Percentiles rank a stretch among this genome's conserved stretches.
Evolutionary conservation across 2,888 invertebrate genomes (phyloP).

Genomic region (Hyposoter dolosus): DNA sequence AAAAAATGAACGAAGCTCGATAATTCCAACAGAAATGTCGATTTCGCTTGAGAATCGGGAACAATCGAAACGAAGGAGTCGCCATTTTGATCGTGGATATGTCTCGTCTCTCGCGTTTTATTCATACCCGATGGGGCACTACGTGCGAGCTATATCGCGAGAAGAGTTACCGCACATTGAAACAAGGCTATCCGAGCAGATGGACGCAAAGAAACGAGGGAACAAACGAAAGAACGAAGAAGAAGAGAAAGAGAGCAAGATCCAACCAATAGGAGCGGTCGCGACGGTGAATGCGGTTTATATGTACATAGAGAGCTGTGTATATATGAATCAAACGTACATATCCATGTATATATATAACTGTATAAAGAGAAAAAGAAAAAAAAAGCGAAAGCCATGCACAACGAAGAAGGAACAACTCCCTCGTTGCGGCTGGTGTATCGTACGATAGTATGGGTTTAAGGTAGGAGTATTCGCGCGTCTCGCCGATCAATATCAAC

Average conservation of each 20-base stretch:
- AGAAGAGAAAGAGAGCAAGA: slow-evolving; percentile 43
- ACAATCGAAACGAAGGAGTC: slow-evolving; percentile 75
- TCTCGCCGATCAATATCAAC: slow-evolving; percentile 84
- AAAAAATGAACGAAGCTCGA: neutral
- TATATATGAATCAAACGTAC: neutral
- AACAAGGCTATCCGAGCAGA: slow-evolving; percentile 56
- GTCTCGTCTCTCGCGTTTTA: slow-evolving; percentile 23
- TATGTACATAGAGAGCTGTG: neutral
- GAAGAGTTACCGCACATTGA: slow-evolving; percentile 44
- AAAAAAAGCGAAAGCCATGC: slow-evolving; percentile 52
- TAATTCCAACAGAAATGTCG: slow-evolving; percentile 15
- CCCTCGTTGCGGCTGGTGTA: slow-evolving; percentile 56
- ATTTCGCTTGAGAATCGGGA: neutral
- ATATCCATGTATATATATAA: slow-evolving; percentile 9
- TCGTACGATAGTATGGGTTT: slow-evolving; percentile 50
- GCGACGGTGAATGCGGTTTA: slow-evolving; percentile 24
- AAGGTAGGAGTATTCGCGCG: slow-evolving; percentile 80
- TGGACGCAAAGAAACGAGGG: slow-evolving; percentile 48
- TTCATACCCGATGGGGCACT: neutral
- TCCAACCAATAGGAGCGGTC: slow-evolving; percentile 54
- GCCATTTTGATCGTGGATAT: slow-evolving; percentile 79
- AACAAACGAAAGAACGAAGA: slow-evolving; percentile 38
- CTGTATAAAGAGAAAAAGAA: slow-evolving; percentile 36
- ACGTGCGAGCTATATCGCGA: neutral
- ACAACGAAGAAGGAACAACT: slow-evolving; percentile 73